Percentiles rank a stretch among this genome's conserved stretches.
Evolutionary conservation across 2,888 invertebrate genomes (phyloP).

Genomic region (Hedychridium roseum): DNA sequence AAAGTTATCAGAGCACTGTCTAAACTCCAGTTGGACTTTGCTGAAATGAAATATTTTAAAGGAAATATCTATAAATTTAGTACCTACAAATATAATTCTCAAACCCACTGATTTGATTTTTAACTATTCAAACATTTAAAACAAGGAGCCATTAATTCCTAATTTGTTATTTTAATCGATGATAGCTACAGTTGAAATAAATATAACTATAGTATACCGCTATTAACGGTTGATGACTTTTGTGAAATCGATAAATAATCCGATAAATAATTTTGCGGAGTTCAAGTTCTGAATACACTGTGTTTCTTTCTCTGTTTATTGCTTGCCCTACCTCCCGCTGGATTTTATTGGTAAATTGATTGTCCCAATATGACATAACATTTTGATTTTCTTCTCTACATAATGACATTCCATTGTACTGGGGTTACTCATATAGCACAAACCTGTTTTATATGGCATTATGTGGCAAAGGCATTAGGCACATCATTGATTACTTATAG

Average conservation of each 20-base stretch:
- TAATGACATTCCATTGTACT: conserved; percentile 9
- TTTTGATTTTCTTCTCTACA: conserved; percentile 32
- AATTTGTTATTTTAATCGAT: no score
- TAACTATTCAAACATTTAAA: no score
- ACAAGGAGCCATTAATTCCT: no score
- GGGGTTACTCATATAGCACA: conserved; percentile 52
- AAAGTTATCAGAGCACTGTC: conserved; percentile 44
- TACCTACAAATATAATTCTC: no score
- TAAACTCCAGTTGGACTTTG: conserved; percentile 55
- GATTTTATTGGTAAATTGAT: conserved; percentile 64
- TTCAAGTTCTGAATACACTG: conserved; percentile 58
- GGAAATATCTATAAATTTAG: no score
- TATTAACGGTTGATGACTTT: no score
- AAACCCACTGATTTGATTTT: no score
- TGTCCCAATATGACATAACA: conserved; percentile 57
- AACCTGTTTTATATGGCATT: conserved; percentile 58
- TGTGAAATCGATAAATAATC: no score
- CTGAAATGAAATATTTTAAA: no score
- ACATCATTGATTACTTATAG: conserved; percentile 24
- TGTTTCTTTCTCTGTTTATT: conserved; percentile 64
- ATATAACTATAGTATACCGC: no score
- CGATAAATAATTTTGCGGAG: conserved; percentile 36
- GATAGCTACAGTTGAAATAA: no score
- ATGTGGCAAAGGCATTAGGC: conserved; percentile 56
- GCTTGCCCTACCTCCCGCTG: conserved; percentile 63